A percentile compares a stretch with the other conserved stretches of the same genome.
Evolutionary conservation across 2,888 invertebrate genomes (phyloP).

Genomic region (Eucera pruinosa): DNA sequence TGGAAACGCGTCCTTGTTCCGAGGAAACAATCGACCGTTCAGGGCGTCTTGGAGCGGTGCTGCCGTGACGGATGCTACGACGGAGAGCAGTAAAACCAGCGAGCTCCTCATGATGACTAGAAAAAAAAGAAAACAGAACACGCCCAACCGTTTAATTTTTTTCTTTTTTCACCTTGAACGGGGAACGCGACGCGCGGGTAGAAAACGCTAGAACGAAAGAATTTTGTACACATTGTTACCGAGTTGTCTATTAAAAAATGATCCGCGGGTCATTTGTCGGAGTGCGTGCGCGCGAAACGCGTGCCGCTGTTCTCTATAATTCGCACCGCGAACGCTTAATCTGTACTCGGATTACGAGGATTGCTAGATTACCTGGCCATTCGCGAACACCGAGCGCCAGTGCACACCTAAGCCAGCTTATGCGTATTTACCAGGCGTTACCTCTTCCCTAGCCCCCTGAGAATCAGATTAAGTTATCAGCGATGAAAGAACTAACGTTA

Average conservation of each 20-base stretch:
- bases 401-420: slow-evolving; percentile 20
- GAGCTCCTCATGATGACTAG: slow-evolving; percentile 57
- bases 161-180: neutral
- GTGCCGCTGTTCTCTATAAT: neutral
- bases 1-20: slow-evolving; percentile 21
- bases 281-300: too few relatives aligned
- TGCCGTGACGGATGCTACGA: slow-evolving; percentile 45
- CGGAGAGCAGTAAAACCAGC: slow-evolving; percentile 53
- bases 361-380: neutral
- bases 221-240: too few relatives aligned
- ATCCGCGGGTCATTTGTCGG: too few relatives aligned
- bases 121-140: slow-evolving; percentile 39
- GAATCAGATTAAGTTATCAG: slow-evolving; percentile 47
- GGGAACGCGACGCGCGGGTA: too few relatives aligned
- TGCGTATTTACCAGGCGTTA: slow-evolving; percentile 14
- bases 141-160: neutral
- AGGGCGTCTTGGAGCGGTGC: slow-evolving; percentile 48
- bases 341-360: slow-evolving; percentile 16
- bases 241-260: too few relatives aligned
- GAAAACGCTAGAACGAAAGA: too few relatives aligned
- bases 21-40: slow-evolving; percentile 35
- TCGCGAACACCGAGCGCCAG: neutral
- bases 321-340: slow-evolving; percentile 2
- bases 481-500: neutral
- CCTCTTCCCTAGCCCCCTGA: neutral